Evolutionary conservation across 2,888 invertebrate genomes (phyloP), one percentile per base, ranked within the genome.

Genomic region (Mayetiola destructor): DNA sequence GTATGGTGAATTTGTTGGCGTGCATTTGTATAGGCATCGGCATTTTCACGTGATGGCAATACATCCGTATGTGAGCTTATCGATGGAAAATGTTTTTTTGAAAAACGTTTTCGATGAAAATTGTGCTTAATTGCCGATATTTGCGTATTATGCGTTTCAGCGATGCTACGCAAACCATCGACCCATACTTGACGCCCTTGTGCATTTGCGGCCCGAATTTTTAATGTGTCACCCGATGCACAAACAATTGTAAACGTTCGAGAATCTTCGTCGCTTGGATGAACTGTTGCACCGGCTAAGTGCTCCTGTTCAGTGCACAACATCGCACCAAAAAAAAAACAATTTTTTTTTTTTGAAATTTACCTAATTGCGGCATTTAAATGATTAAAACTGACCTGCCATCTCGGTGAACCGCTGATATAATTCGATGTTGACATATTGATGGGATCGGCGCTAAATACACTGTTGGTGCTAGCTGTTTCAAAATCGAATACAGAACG

Each of bases 251-350:
- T 86, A 68, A 97, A 96, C 0, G 95, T 95, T 64, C 88, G 85
- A 0, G 93, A 94, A 72, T 97, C 96, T 71, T 97, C 96, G 67
- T 96, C 96, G 67, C 93, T 94, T 0, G 96, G 96, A 61, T 89
- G 90, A 62, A 97, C 86, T 0, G 93, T 89, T 57, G 95, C 93
- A 59, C 89, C 93, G 40, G 91, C 92, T 64, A 96, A 75, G 71
- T 93, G 89, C 2, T 32, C 58, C 58, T 58, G 27, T 42, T 21
- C 23, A 42, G 23, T 23, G 9, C 8, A 42, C n/a, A n/a, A n/a
- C n/a, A n/a, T n/a, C n/a, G n/a, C n/a, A n/a, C n/a, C n/a, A n/a
- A n/a, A n/a, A n/a, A n/a, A n/a, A n/a, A n/a, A n/a, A n/a, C n/a
- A n/a, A n/a, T n/a, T n/a, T n/a, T n/a, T n/a, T n/a, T n/a, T n/a